Evolutionary conservation across 2,113 vertebrate species (phyloP).

Genomic region (Laticauda laticaudata): DNA sequence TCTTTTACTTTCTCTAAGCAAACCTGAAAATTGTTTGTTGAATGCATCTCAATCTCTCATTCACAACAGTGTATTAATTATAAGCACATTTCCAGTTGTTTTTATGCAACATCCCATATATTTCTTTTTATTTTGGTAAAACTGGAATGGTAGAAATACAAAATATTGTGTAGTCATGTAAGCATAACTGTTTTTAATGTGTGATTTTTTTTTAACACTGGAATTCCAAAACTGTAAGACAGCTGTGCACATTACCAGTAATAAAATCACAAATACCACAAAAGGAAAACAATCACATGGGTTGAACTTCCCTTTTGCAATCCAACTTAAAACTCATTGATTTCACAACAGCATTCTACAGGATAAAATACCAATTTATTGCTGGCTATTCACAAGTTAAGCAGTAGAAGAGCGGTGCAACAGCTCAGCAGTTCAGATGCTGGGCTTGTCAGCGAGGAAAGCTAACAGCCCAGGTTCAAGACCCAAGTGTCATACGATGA

Average conservation of each 20-base stretch:
- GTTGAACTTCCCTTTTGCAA: neutral
- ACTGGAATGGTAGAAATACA: neutral
- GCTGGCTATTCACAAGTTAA: neutral
- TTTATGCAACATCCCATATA: neutral
- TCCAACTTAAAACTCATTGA: neutral
- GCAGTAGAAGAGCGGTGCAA: too few relatives aligned
- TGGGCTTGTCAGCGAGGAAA: too few relatives aligned
- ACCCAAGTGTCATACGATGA: too few relatives aligned
- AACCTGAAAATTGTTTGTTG: neutral
- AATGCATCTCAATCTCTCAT: neutral
- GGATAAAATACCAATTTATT: neutral
- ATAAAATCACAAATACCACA: neutral
- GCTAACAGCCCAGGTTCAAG: too few relatives aligned
- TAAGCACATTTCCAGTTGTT: neutral
- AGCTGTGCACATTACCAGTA: neutral
- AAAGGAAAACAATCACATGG: neutral
- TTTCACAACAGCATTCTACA: neutral
- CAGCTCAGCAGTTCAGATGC: too few relatives aligned
- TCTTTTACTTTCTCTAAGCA: neutral
- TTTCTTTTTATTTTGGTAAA: neutral
- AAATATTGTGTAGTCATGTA: neutral
- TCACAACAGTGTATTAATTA: neutral
- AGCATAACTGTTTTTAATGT: neutral
- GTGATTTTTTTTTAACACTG: neutral
- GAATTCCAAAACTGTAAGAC: neutral